Evolutionary conservation across 2,888 invertebrate genomes (phyloP).

Genomic region (Elysia crispata): DNA sequence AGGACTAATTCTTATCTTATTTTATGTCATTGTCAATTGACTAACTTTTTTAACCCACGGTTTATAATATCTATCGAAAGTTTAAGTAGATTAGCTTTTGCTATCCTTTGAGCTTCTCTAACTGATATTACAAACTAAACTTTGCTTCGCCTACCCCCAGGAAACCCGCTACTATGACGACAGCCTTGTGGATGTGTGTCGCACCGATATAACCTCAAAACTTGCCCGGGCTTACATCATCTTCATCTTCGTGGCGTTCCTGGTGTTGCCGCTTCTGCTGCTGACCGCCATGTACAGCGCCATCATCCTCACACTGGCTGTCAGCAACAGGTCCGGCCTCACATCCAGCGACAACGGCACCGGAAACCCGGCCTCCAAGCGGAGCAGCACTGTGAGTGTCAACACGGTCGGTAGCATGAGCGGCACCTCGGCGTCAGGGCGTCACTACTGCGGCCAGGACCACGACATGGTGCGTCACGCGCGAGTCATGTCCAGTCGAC

Average conservation of each 20-base stretch:
- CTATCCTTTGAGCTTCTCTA: too few relatives aligned
- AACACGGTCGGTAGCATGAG: neutral
- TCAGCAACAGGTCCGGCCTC: conserved; percentile 41
- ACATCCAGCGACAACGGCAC: neutral
- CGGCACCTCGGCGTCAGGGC: neutral
- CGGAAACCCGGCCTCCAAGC: neutral
- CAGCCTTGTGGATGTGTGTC: conserved; percentile 52
- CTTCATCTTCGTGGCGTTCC: conserved; percentile 54
- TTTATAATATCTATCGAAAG: too few relatives aligned
- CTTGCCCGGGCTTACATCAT: conserved; percentile 53
- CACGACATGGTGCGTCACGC: conserved; percentile 41
- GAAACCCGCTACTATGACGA: conserved; percentile 81
- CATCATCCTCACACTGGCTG: conserved; percentile 55
- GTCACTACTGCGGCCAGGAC: too few relatives aligned
- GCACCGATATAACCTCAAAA: conserved; percentile 49
- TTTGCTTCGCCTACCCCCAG: conserved; percentile 83
- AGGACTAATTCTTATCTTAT: too few relatives aligned
- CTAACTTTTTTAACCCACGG: too few relatives aligned
- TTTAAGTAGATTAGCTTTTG: too few relatives aligned
- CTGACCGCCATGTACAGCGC: conserved; percentile 56
- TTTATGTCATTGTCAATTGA: too few relatives aligned
- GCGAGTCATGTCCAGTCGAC: conserved; percentile 48
- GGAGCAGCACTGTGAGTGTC: neutral
- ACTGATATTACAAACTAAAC: neutral
- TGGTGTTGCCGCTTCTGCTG: conserved; percentile 57